Evolutionary conservation across 2,888 invertebrate genomes (phyloP), one percentile per base, ranked within the genome.

Genomic region (Sabatieria punctata): DNA sequence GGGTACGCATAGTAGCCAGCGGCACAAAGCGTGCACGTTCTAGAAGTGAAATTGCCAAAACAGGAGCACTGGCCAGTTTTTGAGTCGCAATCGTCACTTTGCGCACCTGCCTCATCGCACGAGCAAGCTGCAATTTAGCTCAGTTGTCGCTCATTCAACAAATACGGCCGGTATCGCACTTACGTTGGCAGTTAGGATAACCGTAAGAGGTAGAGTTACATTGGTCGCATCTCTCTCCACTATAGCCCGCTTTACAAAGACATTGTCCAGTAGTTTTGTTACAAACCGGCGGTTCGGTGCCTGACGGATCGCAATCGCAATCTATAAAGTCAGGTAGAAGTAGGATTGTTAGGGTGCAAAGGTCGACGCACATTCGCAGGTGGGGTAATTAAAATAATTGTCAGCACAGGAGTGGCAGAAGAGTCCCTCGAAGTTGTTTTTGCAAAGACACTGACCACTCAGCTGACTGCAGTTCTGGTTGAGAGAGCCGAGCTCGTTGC

Each of bases 1-100:
- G 93, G 91, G 66, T 82, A 89, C 58, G 78, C 79, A 69, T 79
- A 95, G 66, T 80, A 89, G 1, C 93, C 95, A 3, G 88, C 83
- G 49, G 83, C 85, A 67, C 93, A 97, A 57, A 82, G 81, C 52
- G 84, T 82, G 66, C 95, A 97, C 49, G 82, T 82, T 56, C 80
- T 77, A 27, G 86, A 85, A 1, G 84, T 82, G 65, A 60, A 63
- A 50, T 62, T 63, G 41, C 51, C 55, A 25, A 48, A 52, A 46
- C 61, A 61, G 13, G 85, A 73, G 65, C 95, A 97, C 55, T 75
- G 70, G 0, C 91, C 95, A 1, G 73, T 76, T 15, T 72, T 67
- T 62, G 85, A 82, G 65, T 88, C 76, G 63, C 95, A 95, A 33
- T 91, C 79, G 45, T 76, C 80, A 0, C 77, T 69, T 48, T 78